Conservation (phyloP, 2,113 vertebrate genomes). For the Nothoprocta perdicaria region DNA sequence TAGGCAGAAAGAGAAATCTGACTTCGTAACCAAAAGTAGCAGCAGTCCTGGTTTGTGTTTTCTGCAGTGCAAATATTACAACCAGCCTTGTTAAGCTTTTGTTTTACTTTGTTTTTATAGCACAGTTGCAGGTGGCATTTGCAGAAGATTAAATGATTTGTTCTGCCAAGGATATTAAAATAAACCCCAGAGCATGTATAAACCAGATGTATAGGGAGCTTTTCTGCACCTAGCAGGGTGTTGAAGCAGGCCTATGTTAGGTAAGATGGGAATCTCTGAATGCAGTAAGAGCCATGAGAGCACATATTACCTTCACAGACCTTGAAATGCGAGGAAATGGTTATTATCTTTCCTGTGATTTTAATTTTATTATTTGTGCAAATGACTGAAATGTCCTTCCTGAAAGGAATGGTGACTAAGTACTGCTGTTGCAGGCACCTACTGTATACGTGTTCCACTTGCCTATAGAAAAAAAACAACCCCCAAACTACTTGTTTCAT, state of each 20-base stretch:
- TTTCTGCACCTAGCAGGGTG: background rate
- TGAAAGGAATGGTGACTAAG: background rate
- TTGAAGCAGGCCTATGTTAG: background rate
- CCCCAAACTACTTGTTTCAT: background rate
- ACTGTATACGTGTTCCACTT: background rate
- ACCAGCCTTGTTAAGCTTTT: background rate
- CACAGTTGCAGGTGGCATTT: background rate
- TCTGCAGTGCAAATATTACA: background rate
- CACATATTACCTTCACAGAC: background rate
- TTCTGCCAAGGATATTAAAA: background rate
- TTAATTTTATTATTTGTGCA: background rate
- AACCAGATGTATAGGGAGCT: background rate
- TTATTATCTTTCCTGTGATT: background rate
- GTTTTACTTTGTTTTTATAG: background rate
- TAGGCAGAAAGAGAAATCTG: background rate
- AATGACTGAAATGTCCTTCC: background rate
- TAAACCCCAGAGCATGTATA: background rate
- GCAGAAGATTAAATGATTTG: background rate
- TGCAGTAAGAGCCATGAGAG: background rate
- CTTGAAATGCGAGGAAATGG: background rate
- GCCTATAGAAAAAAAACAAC: background rate
- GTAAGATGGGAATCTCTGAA: background rate
- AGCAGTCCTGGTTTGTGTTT: background rate
- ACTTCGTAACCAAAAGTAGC: background rate
- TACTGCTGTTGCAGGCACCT: background rate